Base-by-base conservation (phyloP, 2,113 vertebrate species). In the Bubalus kerabau region DNA sequence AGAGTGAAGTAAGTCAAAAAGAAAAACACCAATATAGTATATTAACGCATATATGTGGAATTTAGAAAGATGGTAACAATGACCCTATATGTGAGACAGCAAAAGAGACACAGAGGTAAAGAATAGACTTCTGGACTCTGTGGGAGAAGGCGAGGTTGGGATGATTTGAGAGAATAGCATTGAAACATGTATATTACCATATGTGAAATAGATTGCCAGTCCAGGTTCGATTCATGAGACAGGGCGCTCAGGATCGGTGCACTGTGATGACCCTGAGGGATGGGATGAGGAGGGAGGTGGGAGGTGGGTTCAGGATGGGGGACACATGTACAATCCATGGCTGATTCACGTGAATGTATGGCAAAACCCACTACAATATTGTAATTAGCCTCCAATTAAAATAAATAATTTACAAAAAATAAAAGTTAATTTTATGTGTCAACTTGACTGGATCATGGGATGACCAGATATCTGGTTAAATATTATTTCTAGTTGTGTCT, bases 221-320 rank as follows among this genome's bases (percentile, higher is more conserved):
- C 64, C 17, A 36, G 64, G 64, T 67, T 67, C 2, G 2, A 36
- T 67, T 36, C 32, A 67, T 36, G 17, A 67, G 64, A 21, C 64
- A 67, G 8, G 64, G 64, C 1, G 0, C 32, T 67, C 32, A 67
- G 32, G 4, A n/a, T 32, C 2, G 0, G 64, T 5, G 17, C 32
- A 11, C 64, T 36, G 17, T 4, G 32, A 36, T 67, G 16, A 19
- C 64, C 64, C 1, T 36, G 64, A 67, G 17, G 32, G 32, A 10
- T 21, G 17, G n/a, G 17, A 67, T 21, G 17, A 17, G 17, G 64
- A 67, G n/a, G 17, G 8, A 67, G 17, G 17, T 16, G 30, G 62
- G 15, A 32, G 14, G 30, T 1, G 62, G 3, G 1, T 21, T 67
- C 64, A 67, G n/a, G 17, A 36, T 36, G n/a, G n/a, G 64, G n/a